Conservation (phyloP, 2,888 invertebrate species). For the Subacronicta megacephala region DNA sequence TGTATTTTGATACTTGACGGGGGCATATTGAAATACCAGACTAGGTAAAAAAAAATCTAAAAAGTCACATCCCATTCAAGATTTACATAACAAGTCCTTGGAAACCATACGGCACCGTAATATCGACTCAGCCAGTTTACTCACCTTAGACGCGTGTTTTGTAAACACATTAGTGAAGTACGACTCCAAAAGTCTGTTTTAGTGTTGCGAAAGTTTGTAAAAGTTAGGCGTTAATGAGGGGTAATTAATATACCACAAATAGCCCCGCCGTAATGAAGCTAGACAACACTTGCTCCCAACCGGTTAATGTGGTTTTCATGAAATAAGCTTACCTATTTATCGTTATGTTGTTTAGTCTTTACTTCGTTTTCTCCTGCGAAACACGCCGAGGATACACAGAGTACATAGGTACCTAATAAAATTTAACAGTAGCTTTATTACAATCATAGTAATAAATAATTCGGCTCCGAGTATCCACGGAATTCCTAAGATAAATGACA, state of each 20-base stretch:
- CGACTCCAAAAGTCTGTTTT: conserved; percentile 14
- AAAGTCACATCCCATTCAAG: background rate
- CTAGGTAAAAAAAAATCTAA: conserved; percentile 3
- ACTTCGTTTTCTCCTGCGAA: conserved; percentile 17
- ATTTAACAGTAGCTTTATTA: no score
- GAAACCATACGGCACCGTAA: conserved; percentile 4
- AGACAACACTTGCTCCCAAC: conserved; percentile 18
- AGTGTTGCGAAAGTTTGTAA: conserved; percentile 39
- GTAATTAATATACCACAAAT: conserved; percentile 43
- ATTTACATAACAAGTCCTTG: conserved; percentile 21
- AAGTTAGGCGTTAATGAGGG: conserved; percentile 38
- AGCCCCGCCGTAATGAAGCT: conserved; percentile 19
- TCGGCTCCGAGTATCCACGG: no score
- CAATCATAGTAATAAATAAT: no score
- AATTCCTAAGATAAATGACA: no score
- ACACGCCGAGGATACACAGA: background rate
- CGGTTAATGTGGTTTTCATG: conserved; percentile 21
- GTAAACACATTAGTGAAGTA: conserved; percentile 6
- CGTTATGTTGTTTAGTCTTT: conserved; percentile 1
- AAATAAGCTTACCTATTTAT: conserved; percentile 26
- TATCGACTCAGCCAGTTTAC: conserved; percentile 14
- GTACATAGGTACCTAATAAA: no score
- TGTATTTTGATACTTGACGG: no score
- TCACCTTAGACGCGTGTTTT: conserved; percentile 8
- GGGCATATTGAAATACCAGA: no score